Conservation (phyloP, 2,113 vertebrate species). For the Grallaria varia region DNA sequence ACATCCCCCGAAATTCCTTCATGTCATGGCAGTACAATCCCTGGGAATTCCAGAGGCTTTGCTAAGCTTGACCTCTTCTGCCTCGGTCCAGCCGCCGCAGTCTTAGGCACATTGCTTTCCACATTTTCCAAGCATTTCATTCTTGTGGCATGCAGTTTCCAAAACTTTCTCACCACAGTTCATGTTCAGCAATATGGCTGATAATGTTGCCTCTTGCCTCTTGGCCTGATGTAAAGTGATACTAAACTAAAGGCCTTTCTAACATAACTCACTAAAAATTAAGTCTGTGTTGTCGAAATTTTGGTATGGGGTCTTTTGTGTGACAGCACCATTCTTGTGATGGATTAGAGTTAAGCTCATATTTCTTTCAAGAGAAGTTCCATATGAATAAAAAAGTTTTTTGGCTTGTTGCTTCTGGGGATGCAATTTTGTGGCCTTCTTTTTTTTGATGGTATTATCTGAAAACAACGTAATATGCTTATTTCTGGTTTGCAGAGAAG, state of each 20-base stretch:
- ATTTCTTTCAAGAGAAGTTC: not conserved
- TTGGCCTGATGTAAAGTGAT: not conserved
- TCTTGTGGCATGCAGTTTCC: not conserved
- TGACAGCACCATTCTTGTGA: not conserved
- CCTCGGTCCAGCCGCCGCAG: not conserved
- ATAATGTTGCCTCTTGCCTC: not conserved
- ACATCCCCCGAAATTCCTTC: not conserved
- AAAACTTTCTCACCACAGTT: not conserved
- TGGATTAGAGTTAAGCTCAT: not conserved
- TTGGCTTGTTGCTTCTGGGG: not conserved
- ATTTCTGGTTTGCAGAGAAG: slow-evolving; percentile 58
- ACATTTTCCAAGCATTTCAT: not conserved
- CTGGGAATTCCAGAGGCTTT: slow-evolving; percentile 40
- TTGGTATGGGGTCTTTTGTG: not conserved
- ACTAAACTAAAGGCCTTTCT: not conserved
- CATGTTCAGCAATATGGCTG: not conserved
- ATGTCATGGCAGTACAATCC: not conserved
- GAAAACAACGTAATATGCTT: not conserved
- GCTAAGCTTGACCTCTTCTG: slow-evolving; percentile 12
- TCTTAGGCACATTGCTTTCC: not conserved
- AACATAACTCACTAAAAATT: not conserved
- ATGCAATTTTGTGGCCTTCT: not conserved
- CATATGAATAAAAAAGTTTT: not conserved
- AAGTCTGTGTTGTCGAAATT: not conserved
- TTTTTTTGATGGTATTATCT: not conserved